phyloP scores from a whole-genome alignment of 2,797 vertebrate species.

The Channallabes apus region DNA sequence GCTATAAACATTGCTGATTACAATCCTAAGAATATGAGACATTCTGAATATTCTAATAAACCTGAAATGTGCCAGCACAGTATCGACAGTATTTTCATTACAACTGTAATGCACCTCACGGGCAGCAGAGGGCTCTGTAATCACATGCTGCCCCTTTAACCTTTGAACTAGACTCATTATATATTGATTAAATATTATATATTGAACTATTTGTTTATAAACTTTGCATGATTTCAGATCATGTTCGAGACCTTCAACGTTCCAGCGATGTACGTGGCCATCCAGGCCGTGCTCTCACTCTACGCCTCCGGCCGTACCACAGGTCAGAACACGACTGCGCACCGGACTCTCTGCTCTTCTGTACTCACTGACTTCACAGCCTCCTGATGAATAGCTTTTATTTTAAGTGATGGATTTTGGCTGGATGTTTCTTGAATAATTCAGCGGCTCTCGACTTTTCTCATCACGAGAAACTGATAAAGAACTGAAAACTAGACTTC shows the following conservation, averaged over 20 bases:
- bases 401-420: neutral
- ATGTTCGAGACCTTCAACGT: constrained; percentile 72
- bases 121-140: neutral
- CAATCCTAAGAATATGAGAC: neutral
- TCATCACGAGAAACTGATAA: neutral
- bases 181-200: too few relatives aligned
- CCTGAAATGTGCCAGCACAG: neutral
- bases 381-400: neutral
- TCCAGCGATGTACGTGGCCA: constrained; percentile 66
- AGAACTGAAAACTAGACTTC: neutral
- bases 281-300: constrained; percentile 85
- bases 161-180: neutral
- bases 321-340: constrained; percentile 69
- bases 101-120: neutral
- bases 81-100: neutral
- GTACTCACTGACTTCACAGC: neutral
- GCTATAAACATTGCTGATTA: too few relatives aligned
- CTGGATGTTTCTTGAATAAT: neutral
- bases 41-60: neutral
- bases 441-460: neutral
- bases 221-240: constrained; percentile 57
- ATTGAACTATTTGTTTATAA: neutral
- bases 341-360: neutral
- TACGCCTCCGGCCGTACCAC: constrained; percentile 89
- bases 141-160: neutral